Conservation (phyloP, 2,797 vertebrate genomes). For the Eremophila alpestris region DNA sequence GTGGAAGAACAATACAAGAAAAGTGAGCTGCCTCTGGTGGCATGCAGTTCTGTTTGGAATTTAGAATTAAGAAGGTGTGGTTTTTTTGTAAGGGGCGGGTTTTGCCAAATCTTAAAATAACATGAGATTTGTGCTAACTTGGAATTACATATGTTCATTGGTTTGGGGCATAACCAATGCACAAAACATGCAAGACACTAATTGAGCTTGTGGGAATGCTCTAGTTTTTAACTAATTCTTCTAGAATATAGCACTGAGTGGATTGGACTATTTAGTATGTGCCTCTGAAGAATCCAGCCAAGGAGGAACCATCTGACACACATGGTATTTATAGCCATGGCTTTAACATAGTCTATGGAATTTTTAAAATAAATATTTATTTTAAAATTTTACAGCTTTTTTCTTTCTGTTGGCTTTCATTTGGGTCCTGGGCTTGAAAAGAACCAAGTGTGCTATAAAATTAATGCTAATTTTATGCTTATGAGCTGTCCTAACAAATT, state of each 20-base stretch:
- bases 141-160: not conserved
- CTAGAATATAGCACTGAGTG: not conserved
- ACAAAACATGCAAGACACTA: not conserved
- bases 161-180: not conserved
- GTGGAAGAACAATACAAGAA: not conserved
- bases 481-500: not conserved
- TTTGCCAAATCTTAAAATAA: not conserved
- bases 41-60: not conserved
- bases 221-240: not conserved
- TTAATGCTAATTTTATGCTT: conserved; percentile 1
- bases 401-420: not conserved
- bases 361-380: not conserved
- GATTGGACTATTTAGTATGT: not conserved
- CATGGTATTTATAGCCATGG: not conserved
- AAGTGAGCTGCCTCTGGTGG: not conserved
- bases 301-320: not conserved
- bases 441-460: not conserved
- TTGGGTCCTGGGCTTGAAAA: not conserved
- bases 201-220: not conserved
- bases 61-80: not conserved
- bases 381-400: not conserved
- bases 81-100: not conserved
- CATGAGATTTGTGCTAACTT: not conserved
- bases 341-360: not conserved
- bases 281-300: not conserved